Evolutionary conservation across 2,113 vertebrate genomes (phyloP).

Genomic region (Menidia beryllina): DNA sequence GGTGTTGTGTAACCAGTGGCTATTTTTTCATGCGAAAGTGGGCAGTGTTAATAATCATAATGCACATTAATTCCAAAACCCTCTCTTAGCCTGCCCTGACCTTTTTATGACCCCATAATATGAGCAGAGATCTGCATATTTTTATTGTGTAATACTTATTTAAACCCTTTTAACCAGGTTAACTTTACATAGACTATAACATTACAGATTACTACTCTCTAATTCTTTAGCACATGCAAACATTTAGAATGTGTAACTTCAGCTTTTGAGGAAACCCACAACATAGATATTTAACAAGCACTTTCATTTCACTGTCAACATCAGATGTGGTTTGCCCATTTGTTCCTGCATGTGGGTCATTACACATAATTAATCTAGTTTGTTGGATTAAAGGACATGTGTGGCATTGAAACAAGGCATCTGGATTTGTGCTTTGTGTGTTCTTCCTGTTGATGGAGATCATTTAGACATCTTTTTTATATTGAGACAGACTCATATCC

Average conservation of each 20-base stretch:
- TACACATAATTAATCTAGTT: conserved; percentile 27
- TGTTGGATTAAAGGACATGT: conserved; percentile 45
- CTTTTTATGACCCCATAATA: neutral
- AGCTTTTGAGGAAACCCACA: conserved; percentile 10
- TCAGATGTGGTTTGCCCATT: conserved; percentile 48
- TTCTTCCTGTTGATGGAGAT: conserved; percentile 76
- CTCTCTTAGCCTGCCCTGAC: neutral
- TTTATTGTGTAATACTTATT: too few relatives aligned
- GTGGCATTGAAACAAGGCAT: conserved; percentile 23
- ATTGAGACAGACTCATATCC: conserved; percentile 56
- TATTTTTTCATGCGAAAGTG: neutral
- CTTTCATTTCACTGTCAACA: conserved; percentile 3
- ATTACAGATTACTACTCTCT: too few relatives aligned
- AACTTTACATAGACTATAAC: neutral
- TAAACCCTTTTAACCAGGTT: neutral
- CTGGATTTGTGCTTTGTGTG: conserved; percentile 51
- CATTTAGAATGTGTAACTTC: neutral
- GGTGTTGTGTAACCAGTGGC: too few relatives aligned
- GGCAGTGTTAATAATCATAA: neutral
- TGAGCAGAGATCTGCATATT: neutral
- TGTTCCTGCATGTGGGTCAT: conserved; percentile 39
- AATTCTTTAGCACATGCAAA: too few relatives aligned
- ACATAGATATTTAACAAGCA: neutral
- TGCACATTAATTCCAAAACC: neutral
- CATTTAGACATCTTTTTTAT: conserved; percentile 46